Conservation (phyloP, 1,140 invertebrate genomes). For the Lanistes nyassanus region DNA sequence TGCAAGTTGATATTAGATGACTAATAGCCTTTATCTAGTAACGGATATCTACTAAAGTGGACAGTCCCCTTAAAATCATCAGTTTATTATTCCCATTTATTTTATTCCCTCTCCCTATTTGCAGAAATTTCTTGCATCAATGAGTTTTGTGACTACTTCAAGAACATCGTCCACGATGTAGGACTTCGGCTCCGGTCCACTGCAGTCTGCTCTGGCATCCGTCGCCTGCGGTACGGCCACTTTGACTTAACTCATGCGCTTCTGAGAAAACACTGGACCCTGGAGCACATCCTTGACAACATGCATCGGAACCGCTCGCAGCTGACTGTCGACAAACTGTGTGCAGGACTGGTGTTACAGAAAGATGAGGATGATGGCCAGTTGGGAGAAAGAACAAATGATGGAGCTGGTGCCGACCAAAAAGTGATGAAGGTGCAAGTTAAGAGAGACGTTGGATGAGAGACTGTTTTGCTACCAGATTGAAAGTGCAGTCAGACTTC, state of each 20-base stretch:
- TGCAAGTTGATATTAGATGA: too few relatives aligned
- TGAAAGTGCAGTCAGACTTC: too few relatives aligned
- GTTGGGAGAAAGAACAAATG: too few relatives aligned
- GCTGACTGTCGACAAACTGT: conserved; percentile 42
- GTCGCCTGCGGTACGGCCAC: conserved; percentile 83
- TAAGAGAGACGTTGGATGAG: too few relatives aligned
- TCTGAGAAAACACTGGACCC: conserved; percentile 86
- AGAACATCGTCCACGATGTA: conserved; percentile 80
- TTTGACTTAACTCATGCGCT: conserved; percentile 83
- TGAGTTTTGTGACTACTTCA: conserved; percentile 81
- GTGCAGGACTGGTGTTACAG: too few relatives aligned
- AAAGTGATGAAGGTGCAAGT: too few relatives aligned
- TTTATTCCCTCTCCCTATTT: conserved; percentile 61
- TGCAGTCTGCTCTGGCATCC: conserved; percentile 83
- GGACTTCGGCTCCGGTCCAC: conserved; percentile 80
- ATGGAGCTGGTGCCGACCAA: too few relatives aligned
- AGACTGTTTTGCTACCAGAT: too few relatives aligned
- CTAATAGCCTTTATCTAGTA: too few relatives aligned
- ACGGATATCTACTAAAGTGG: too few relatives aligned
- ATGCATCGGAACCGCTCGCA: conserved; percentile 66
- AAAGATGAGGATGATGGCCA: too few relatives aligned
- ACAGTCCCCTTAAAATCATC: too few relatives aligned
- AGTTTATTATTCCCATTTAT: not conserved
- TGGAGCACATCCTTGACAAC: conserved; percentile 82
- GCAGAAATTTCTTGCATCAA: conserved; percentile 87